Evolutionary conservation across 2,113 vertebrate species (phyloP), one percentile per base, ranked within the genome.

Genomic region (Silurus asotus): DNA sequence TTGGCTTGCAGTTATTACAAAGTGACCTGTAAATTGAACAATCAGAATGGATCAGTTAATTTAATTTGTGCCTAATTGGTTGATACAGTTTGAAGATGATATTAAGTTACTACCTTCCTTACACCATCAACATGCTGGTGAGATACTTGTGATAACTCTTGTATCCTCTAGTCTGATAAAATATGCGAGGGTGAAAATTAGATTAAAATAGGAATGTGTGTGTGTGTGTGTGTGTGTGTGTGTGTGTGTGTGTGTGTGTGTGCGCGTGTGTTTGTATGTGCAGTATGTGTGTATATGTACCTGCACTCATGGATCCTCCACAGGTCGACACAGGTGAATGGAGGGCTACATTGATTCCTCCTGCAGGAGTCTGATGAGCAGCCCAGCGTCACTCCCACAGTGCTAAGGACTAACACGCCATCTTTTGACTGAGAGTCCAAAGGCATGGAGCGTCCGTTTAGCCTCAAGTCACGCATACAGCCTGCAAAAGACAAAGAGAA

Each of bases 261-360:
- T 37, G 6, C 49, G 6, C n/a, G 59, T 23, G 19, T 77, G 23
- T 72, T 2, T 15, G 17, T 53, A 2, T 37, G 37, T 37, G 37
- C 37, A 37, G 37, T 37, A 37, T 37, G 37, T 37, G 1, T 37
- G 37, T 53, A 11, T 70, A 20, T 74, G 72, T 93, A 97, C 97
- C 96, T 96, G 96, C 96, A 97, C 91, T 97, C 96, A 3, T 97
- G 95, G 84, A 95, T 95, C 93, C 96, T 95, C 97, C 97, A 97
- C 89, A 97, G 89, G 93, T 97, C 97, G 62, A 96, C 94, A 45
- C 97, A 97, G 87, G 96, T 94, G 90, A 96, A 96, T 70, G 95
- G 95, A 45, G 93, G 94, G 89, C 90, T 95, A 78, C 97, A 97
- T 9, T 96, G 95, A 90, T 96, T 96, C 88, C 87, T 96, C 88